These are phyloP conservation scores for Athalia rosae DNA, from an alignment of 2,888 invertebrate species.

Conservation along the genomic window DNA sequence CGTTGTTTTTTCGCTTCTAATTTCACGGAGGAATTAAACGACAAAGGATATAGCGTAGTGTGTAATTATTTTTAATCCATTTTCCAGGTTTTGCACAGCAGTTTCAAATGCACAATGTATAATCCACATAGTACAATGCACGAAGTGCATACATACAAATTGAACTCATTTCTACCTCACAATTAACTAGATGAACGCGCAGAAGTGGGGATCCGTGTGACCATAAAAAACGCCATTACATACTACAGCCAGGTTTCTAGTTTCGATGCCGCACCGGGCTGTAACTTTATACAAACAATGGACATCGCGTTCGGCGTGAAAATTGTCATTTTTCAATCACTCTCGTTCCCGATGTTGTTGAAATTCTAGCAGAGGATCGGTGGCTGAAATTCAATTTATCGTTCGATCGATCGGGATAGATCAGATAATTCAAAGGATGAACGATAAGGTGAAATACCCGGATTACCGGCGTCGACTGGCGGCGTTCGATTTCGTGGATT, in stretches of 20 bases:
- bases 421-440: constrained; percentile 1
- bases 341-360: too few relatives aligned
- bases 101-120: too few relatives aligned
- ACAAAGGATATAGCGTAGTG: background rate
- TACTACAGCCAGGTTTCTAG: background rate
- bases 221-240: background rate
- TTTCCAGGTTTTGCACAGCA: background rate
- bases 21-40: background rate
- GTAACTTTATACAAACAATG: background rate
- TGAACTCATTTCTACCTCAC: constrained; percentile 1
- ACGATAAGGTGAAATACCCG: background rate
- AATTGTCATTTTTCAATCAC: too few relatives aligned
- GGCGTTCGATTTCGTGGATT: constrained; percentile 33
- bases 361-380: too few relatives aligned
- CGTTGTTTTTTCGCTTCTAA: background rate
- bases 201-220: constrained; percentile 4
- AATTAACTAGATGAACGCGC: background rate
- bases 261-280: too few relatives aligned
- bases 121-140: too few relatives aligned
- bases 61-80: constrained; percentile 17
- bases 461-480: background rate
- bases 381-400: background rate
- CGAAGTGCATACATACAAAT: background rate
- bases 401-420: background rate
- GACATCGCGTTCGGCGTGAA: background rate